These are phyloP conservation scores for Tiaroga cobitis DNA, from an alignment of 2,797 vertebrate genomes.

Conservation along the genomic window DNA sequence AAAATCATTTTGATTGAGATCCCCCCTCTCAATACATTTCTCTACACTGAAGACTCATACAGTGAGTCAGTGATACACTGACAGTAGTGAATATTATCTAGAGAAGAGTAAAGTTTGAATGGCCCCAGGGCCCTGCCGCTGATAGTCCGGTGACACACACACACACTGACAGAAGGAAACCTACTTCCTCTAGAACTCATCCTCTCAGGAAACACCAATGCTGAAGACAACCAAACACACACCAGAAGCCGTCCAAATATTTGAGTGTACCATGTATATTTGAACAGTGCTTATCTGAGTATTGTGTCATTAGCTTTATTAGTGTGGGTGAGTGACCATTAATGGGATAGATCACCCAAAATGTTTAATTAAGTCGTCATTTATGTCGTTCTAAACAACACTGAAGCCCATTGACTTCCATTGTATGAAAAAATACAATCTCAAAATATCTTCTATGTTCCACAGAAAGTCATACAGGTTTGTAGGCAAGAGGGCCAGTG, in stretches of 20 bases:
- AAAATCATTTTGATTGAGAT: no score
- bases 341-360: neutral
- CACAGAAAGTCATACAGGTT: neutral
- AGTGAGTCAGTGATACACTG: neutral
- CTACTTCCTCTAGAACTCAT: constrained; percentile 4
- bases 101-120: constrained; percentile 5
- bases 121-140: neutral
- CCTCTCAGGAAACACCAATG: constrained; percentile 11
- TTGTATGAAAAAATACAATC: no score
- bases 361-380: neutral
- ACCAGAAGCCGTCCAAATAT: neutral
- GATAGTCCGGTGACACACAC: constrained; percentile 20
- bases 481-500: neutral
- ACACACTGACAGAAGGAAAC: constrained; percentile 19
- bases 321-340: neutral
- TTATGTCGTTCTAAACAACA: neutral
- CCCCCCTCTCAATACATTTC: neutral
- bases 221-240: constrained; percentile 5
- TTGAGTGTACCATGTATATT: neutral
- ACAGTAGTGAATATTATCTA: neutral
- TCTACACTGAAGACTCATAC: constrained; percentile 35
- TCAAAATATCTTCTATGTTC: neutral
- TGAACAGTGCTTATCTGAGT: neutral
- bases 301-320: neutral
- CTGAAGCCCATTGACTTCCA: neutral